Base-by-base conservation (phyloP, 2,888 invertebrate species). In the Leucophenga montana region DNA sequence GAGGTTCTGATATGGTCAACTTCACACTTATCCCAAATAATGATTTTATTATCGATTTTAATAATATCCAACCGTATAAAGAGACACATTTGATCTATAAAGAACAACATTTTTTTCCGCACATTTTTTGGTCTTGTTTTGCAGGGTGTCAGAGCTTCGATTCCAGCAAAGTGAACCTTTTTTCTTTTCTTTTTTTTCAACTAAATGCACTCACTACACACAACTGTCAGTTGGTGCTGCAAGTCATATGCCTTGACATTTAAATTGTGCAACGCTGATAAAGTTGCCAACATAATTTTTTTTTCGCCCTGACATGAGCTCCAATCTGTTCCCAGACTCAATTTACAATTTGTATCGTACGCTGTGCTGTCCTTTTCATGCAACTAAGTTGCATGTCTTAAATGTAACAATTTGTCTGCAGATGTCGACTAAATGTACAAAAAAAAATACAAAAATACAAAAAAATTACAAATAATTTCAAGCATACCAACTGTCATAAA, bases 231-330 rank as follows among this genome's bases (percentile, higher is more conserved):
- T n/a, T 18, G n/a, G 11, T 50, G 50, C 18, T 50, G 14, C 84
- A 83, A 75, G 78, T 74, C 78, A 81, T 83, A 83, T 83, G 82
- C 78, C 73, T 71, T 83, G 81, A 82, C 81, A 84, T 82, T 82
- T 82, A 83, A 82, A 82, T 84, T 84, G 81, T 83, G 71, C 83
- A 77, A 74, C 62, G 20, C 75, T 82, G 81, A 82, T 82, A 82
- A 82, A 82, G 81, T 83, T 84, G 80, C 83, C 80, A 82, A 83
- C 82, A 84, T 79, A 77, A 80, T 71, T 72, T 73, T 39, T 39
- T 39, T 39, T 39, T 14, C 20, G 44, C 18, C 18, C 20, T 22
- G 75, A 68, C 71, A 64, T 20, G 57, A 50, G 13, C n/a, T 16
- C 50, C 13, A 46, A n/a, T 50, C 9, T 64, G 57, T 27, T 16